Base-by-base conservation (phyloP, 1,140 invertebrate genomes). In the Coptotermes formosanus region DNA sequence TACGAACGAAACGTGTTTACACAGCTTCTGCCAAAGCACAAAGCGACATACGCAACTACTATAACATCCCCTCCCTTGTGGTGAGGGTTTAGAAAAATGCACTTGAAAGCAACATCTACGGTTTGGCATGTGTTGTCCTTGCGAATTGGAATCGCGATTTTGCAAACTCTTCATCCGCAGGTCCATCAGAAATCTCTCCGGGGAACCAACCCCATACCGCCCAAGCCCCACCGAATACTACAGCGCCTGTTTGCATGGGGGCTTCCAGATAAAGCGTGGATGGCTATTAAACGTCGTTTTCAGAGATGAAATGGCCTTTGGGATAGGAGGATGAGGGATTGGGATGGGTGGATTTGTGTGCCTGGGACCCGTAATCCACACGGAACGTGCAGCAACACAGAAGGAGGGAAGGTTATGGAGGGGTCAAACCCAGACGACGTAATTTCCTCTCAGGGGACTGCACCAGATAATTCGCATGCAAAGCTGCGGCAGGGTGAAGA, bases 251-350 rank as follows among this genome's bases (percentile, higher is more conserved):
- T 86, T 86, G 85, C 85, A 86, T 86, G 85, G 85, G 85, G 85
- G 25, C 85, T 82, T 69, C 75, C 86, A 86, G 86, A 86, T 86
- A 86, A 86, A 86, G 82, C 86, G 82, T 25, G 86, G 86, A 86
- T 84, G 82, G 83, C 86, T 86, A 86, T 84, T 86, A 86, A 86
- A 83, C 81, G 83, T 86, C 86, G 86, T 86, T 86, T 84, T 86
- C 86, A 84, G 86, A 84, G 86, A 86, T 86, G 86, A 82, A 86
- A 84, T 84, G 82, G 86, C 86, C 86, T 86, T 84, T 43, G 55
- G 85, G 38, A 4, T 38, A 38, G 38, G 52, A 43, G 85, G 82
- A 43, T 30, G 85, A 38, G 44, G 64, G 30, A 30, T 21, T n/a
- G 25, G 23, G 85, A 48, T 32, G 75, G 59, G 43, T 43, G 85